Base-by-base conservation (phyloP, 2,113 vertebrate species). In the Oreotrochilus melanogaster region DNA sequence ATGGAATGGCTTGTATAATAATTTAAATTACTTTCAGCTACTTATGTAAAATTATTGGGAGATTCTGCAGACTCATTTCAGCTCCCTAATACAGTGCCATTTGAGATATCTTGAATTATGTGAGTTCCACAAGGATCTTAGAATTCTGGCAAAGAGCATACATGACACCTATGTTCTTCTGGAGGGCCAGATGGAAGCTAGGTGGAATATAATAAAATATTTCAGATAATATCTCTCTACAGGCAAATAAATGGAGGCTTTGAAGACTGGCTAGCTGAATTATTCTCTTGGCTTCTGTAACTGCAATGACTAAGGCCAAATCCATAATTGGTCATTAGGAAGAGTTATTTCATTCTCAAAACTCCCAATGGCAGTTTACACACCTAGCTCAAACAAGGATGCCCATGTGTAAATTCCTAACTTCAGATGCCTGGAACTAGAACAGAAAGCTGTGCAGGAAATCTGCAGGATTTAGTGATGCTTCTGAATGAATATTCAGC, bases 261-360 rank as follows among this genome's bases (percentile, higher is more conserved):
- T 90, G 31, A 61, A 45, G 39, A 61, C 1, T 58, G 53, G 50
- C 15, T 61, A 64, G 58, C 18, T 66, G 75, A 93, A 73, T 88
- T 76, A 45, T 48, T 76, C 51, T 90, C 51, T 66, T 58, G 58
- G 64, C 42, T 86, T 4, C 33, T 86, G 54, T 66, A 74, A 69
- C 88, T 16, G 3, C 54, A 78, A 2, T 30, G 58, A 58, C 86
- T 73, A 86, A 85, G 39, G 58, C 27, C 33, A 86, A 76, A 33
- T 22, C 80, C 47, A n/a, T 83, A 80, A 83, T 56, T 90, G 86
- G 51, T 92, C 51, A 47, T 94, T 70, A 95, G 33, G 22, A 57
- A 91, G 22, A 81, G 11, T 45, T 48, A 37, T 6, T 86, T 53
- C 3, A 47, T 70, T 86, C 83, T 66, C 60, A 76, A 50, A 82